Conservation (phyloP, 2,113 vertebrate genomes). For the Syrrhaptes paradoxus region DNA sequence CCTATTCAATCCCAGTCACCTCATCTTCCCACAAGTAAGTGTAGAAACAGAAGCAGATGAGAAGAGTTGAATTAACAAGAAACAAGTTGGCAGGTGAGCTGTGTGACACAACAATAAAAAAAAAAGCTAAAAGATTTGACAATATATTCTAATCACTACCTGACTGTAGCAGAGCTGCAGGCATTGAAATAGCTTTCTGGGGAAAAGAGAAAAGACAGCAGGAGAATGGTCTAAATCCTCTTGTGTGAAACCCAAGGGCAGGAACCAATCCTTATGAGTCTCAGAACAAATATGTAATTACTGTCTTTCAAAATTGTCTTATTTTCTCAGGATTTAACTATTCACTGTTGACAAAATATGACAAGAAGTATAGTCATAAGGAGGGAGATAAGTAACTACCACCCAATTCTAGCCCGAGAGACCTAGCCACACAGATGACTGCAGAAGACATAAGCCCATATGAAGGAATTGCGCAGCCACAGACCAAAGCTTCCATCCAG, state of each 20-base stretch:
- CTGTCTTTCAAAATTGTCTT: background rate
- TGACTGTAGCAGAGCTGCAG: constrained; percentile 67
- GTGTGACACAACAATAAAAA: constrained; percentile 71
- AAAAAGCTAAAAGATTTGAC: constrained; percentile 69
- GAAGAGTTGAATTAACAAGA: constrained; percentile 81
- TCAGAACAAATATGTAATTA: constrained; percentile 33
- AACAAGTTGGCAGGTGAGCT: constrained; percentile 82
- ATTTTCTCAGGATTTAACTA: constrained; percentile 16
- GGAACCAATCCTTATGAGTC: background rate
- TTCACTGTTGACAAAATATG: constrained; percentile 32
- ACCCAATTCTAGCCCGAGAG: background rate
- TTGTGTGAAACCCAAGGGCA: background rate
- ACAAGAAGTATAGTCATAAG: constrained; percentile 19
- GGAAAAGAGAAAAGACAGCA: constrained; percentile 53
- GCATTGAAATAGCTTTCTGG: constrained; percentile 71
- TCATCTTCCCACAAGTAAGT: constrained; percentile 73
- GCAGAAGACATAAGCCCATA: background rate
- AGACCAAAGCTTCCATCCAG: background rate
- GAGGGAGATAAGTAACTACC: background rate
- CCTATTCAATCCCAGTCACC: constrained; percentile 69
- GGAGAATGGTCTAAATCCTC: constrained; percentile 39
- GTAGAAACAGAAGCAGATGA: constrained; percentile 73
- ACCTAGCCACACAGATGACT: background rate
- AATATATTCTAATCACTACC: constrained; percentile 79
- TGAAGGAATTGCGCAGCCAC: background rate